phyloP scores from a whole-genome alignment of 2,888 invertebrate genomes.

The Nomada fabriciana region DNA sequence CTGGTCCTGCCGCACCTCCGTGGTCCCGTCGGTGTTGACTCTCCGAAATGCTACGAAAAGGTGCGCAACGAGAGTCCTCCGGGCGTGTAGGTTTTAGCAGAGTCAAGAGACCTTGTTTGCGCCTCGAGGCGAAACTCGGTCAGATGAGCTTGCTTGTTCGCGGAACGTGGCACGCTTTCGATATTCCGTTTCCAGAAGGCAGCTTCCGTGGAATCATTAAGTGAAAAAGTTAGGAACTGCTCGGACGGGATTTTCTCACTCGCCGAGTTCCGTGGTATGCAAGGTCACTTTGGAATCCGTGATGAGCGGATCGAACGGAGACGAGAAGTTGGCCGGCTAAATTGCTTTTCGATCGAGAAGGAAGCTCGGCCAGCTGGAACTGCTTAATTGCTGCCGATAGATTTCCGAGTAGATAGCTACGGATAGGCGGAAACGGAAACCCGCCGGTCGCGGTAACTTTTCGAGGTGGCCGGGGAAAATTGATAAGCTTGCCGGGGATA shows the following conservation, averaged over 20 bases:
- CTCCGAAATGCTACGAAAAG: constrained; percentile 1
- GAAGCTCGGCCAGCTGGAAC: background rate
- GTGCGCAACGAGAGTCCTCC: background rate
- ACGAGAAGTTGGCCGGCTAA: background rate
- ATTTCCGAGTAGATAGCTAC: background rate
- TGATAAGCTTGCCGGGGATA: constrained; percentile 8
- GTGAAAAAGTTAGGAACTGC: constrained; percentile 4
- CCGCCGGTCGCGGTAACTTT: background rate
- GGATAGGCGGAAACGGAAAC: background rate
- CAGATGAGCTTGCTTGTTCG: constrained; percentile 6
- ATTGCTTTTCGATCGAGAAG: background rate
- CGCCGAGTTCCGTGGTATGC: background rate
- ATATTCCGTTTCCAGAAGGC: background rate
- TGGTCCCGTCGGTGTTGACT: constrained; percentile 13
- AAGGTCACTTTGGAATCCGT: too few relatives aligned
- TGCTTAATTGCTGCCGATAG: constrained; percentile 11
- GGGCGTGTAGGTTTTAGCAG: background rate
- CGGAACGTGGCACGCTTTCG: constrained; percentile 16
- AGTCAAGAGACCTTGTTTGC: constrained; percentile 23
- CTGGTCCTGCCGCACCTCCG: too few relatives aligned
- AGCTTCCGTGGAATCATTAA: constrained; percentile 2
- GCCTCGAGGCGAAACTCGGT: constrained; percentile 23
- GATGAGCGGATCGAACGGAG: background rate
- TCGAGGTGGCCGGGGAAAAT: background rate
- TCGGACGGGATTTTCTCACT: background rate